Conservation (phyloP, 2,888 invertebrate species). For the Ecdyonurus torrentis region DNA sequence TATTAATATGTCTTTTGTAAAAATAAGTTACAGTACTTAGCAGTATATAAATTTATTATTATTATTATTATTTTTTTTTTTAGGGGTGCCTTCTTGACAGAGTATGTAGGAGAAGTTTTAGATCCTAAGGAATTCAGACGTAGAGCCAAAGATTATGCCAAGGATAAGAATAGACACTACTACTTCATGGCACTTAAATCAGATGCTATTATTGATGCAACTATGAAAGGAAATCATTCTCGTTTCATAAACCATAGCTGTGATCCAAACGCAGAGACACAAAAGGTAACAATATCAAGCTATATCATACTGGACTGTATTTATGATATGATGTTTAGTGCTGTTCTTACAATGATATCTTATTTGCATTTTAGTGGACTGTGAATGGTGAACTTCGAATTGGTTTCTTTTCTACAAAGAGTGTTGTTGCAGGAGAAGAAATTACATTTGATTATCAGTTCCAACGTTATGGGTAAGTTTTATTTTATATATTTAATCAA, state of each 20-base stretch:
- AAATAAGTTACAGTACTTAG: slow-evolving; percentile 14
- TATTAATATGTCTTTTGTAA: slow-evolving; percentile 8
- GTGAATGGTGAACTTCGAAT: slow-evolving; percentile 85
- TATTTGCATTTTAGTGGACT: slow-evolving; percentile 43
- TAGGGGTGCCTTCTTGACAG: slow-evolving; percentile 91
- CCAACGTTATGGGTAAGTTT: slow-evolving; percentile 76
- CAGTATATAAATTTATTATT: neutral
- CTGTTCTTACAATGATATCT: no score
- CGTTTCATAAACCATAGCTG: slow-evolving; percentile 98
- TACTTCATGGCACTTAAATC: slow-evolving; percentile 95
- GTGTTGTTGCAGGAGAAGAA: slow-evolving; percentile 76
- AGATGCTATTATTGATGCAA: slow-evolving; percentile 92
- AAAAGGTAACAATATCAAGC: slow-evolving; percentile 43
- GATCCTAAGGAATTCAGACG: slow-evolving; percentile 78
- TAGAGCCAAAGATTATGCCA: slow-evolving; percentile 74
- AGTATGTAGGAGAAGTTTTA: slow-evolving; percentile 96
- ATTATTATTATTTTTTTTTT: slow-evolving; percentile 14
- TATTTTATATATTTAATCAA: no score
- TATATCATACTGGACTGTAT: neutral
- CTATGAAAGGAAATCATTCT: slow-evolving; percentile 86
- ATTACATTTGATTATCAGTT: slow-evolving; percentile 98
- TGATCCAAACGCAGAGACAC: slow-evolving; percentile 96
- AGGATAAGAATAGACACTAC: slow-evolving; percentile 79
- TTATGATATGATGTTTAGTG: neutral
- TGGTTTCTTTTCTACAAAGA: slow-evolving; percentile 86